Evolutionary conservation across 2,797 vertebrate species (phyloP), one percentile per base, ranked within the genome.

Genomic region (Darevskia nairensis): DNA sequence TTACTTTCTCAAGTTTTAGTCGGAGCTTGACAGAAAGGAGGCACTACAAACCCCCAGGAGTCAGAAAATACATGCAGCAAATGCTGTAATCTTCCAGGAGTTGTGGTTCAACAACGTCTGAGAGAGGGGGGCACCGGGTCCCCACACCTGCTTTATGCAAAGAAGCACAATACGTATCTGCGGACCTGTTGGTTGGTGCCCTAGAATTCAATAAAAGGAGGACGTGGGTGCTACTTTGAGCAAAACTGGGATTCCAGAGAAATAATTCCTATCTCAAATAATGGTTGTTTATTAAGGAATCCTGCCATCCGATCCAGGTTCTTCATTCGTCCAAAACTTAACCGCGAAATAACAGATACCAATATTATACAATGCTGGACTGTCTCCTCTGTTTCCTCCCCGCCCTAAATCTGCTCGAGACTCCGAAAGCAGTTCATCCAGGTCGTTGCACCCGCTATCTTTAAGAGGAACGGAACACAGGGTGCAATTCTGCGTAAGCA

Each of bases 371-470:
- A 39, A 21, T 61, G 39, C 19, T 25, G 11, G n/a, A 2, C 61
- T 7, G 50, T 64, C 61, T 6, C 61, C 19, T 23, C 8, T 6
- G 3, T 2, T 4, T 6, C 9, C 19, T 5, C 2, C 2, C 3
- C 11, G 5, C 17, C n/a, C 6, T 79, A 55, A 35, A 23, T 39
- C 79, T 61, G 8, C n/a, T 35, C 61, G 10, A 13, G n/a, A 11
- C 21, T 80, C 11, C 32, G 44, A 13, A 10, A 32, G 21, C 8
- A 15, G n/a, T 59, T 79, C 2, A 23, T 25, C 44, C 10, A 35
- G 19, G 8, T 17, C 5, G 8, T 46, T 50, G 27, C 8, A 50
- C 25, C 76, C 44, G 15, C 74, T 39, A 9, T 29, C 39, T 78
- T 55, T n/a, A 78, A 50, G 2, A 7, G 46, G n/a, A 78, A 55